A percentile compares a stretch with the other conserved stretches of the same genome.
phyloP scores from a whole-genome alignment of 2,888 invertebrate species.

The Yponomeuta malinellus region DNA sequence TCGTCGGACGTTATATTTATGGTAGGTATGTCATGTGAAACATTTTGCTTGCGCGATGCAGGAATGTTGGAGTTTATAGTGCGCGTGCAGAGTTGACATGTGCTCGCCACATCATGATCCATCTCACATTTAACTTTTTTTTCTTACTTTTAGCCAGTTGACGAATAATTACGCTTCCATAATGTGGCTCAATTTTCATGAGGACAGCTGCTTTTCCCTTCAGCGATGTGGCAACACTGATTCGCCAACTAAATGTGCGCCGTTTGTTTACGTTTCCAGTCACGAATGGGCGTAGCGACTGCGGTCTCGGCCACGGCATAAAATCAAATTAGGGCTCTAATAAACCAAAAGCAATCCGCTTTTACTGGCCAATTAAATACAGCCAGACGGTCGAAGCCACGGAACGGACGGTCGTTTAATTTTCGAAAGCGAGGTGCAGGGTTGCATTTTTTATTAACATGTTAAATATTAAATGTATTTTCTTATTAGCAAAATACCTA shows the following conservation, averaged over 20 bases:
- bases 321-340: constrained; percentile 66
- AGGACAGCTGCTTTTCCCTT: neutral
- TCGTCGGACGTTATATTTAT: too few relatives aligned
- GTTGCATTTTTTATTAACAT: neutral
- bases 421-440: neutral
- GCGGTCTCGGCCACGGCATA: constrained; percentile 48
- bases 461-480: neutral
- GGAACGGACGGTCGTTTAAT: neutral
- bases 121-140: too few relatives aligned
- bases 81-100: too few relatives aligned
- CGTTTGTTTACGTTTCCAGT: constrained; percentile 56
- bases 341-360: constrained; percentile 63
- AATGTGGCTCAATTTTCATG: neutral
- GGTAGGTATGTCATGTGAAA: too few relatives aligned
- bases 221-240: neutral
- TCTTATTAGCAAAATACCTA: too few relatives aligned
- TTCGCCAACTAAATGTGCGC: constrained; percentile 4
- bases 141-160: too few relatives aligned
- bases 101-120: too few relatives aligned
- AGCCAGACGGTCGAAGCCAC: constrained; percentile 28
- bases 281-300: constrained; percentile 39
- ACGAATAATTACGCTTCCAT: too few relatives aligned
- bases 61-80: too few relatives aligned
- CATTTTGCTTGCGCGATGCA: too few relatives aligned
- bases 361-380: constrained; percentile 46